phyloP scores from a whole-genome alignment of 2,888 invertebrate genomes.

The Drosophila paramelanica region DNA sequence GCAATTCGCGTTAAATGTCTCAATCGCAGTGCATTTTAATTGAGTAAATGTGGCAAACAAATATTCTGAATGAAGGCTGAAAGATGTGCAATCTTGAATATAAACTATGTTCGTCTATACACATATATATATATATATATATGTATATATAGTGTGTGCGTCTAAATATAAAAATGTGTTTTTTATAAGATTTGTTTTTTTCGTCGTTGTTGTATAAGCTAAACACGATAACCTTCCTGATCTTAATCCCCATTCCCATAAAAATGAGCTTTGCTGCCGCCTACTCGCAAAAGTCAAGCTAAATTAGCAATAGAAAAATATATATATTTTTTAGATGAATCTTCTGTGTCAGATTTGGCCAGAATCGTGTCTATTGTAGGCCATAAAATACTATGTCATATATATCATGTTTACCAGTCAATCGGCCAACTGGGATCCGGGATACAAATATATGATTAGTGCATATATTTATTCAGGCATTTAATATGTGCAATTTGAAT shows the following conservation, averaged over 20 bases:
- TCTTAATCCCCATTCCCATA: slow-evolving; percentile 33
- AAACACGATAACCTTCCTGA: slow-evolving; percentile 48
- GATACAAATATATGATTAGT: neutral
- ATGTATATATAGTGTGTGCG: neutral
- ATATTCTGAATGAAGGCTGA: slow-evolving; percentile 34
- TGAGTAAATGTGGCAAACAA: slow-evolving; percentile 33
- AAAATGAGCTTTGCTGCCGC: slow-evolving; percentile 4
- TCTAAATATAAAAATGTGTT: slow-evolving; percentile 20
- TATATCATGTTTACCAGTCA: too few relatives aligned
- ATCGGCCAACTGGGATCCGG: too few relatives aligned
- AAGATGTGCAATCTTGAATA: slow-evolving; percentile 12
- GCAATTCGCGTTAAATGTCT: slow-evolving; percentile 64
- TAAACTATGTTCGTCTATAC: neutral
- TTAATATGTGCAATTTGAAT: slow-evolving; percentile 4
- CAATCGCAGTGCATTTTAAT: slow-evolving; percentile 50
- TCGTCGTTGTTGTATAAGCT: slow-evolving; percentile 29
- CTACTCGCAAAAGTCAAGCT: slow-evolving; percentile 9
- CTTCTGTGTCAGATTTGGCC: neutral
- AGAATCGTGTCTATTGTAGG: neutral
- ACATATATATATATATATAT: neutral
- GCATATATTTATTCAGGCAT: neutral
- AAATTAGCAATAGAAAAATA: neutral
- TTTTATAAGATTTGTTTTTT: slow-evolving; percentile 4
- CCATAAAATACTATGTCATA: too few relatives aligned
- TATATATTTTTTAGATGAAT: neutral